phyloP scores from a whole-genome alignment of 1,140 invertebrate species.

The Myzus persicae region DNA sequence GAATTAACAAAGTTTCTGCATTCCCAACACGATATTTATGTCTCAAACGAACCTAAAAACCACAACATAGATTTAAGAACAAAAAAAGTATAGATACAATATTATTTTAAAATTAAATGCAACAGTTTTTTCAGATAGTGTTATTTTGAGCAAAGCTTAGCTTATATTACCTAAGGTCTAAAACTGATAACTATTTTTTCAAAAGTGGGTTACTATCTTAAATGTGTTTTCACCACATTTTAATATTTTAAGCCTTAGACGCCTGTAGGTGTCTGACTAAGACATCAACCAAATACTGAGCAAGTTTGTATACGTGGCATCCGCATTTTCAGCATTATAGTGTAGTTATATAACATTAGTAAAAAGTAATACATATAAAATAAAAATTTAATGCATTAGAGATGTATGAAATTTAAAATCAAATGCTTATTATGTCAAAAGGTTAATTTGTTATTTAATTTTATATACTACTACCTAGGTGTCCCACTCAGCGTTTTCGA shows the following conservation, averaged over 20 bases:
- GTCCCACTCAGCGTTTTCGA: no score
- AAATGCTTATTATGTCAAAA: no score
- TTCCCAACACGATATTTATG: conserved; percentile 38
- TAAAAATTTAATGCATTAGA: no score
- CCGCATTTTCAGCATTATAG: no score
- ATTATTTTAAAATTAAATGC: background rate
- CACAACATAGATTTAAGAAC: background rate
- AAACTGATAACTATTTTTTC: background rate
- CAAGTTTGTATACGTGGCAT: no score
- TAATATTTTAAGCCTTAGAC: background rate
- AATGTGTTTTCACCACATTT: background rate
- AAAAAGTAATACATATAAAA: no score
- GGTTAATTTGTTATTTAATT: no score
- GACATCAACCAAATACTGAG: no score
- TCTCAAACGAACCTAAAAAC: conserved; percentile 47
- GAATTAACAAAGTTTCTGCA: conserved; percentile 29
- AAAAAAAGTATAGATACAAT: background rate
- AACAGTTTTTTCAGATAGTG: background rate
- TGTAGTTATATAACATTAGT: no score
- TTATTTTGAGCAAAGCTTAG: background rate
- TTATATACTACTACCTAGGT: no score
- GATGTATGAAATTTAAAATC: no score
- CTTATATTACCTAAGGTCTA: background rate
- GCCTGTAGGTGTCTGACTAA: no score
- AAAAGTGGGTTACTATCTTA: background rate